These are phyloP conservation scores for Brachylomia viminalis DNA, from an alignment of 2,888 invertebrate species.

Conservation along the genomic window DNA sequence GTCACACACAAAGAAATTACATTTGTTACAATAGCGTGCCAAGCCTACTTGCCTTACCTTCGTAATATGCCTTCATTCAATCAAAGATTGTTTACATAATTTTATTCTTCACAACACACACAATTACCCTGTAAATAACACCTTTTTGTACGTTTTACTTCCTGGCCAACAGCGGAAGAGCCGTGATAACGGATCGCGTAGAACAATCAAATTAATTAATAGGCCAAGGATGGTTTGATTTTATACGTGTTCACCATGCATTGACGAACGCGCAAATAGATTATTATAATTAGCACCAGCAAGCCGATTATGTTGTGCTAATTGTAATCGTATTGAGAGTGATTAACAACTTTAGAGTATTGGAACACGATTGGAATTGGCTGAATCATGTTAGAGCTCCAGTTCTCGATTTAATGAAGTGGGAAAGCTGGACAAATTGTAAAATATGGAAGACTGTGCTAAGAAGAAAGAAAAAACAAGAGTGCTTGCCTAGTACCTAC, in stretches of 20 bases:
- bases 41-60: constrained; percentile 4
- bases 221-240: constrained; percentile 70
- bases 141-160: constrained; percentile 46
- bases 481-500: not conserved
- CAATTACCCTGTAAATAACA: constrained; percentile 37
- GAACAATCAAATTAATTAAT: constrained; percentile 61
- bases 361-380: not conserved
- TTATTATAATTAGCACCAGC: constrained; percentile 40
- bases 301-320: constrained; percentile 30
- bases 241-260: constrained; percentile 44
- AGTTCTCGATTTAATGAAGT: not conserved
- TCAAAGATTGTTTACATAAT: constrained; percentile 39
- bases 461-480: not conserved
- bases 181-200: constrained; percentile 66
- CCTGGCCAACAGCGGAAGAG: constrained; percentile 66
- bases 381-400: not conserved
- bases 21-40: constrained; percentile 12
- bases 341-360: not conserved
- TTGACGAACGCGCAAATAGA: constrained; percentile 44
- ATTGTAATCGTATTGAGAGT: constrained; percentile 33
- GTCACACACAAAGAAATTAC: not conserved
- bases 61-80: constrained; percentile 24
- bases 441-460: not conserved
- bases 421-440: not conserved
- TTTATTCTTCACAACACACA: constrained; percentile 30